Evolutionary conservation across 2,888 invertebrate genomes (phyloP), one percentile per base, ranked within the genome.

Genomic region (Cactoblastis cactorum): DNA sequence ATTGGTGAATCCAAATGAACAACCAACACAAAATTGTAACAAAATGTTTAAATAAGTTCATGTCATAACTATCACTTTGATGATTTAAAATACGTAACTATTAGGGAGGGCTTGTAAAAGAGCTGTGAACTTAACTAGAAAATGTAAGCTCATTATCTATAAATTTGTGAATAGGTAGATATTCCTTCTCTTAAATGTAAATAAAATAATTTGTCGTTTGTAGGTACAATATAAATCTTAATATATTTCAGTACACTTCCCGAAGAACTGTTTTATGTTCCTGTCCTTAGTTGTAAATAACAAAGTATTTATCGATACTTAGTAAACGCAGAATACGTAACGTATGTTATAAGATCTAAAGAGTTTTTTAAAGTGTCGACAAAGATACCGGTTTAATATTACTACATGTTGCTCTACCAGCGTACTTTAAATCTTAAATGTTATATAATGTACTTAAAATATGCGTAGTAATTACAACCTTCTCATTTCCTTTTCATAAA

Each of bases 211-310:
- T 76, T 71, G 69, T 74, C 72, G 70, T 69, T 67, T 80, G 74
- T 73, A 75, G 71, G 58, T 78, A 77, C 69, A 72, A 71, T 78
- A 70, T 79, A 83, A 81, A 81, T 72, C 81, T 80, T 89, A 88
- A 87, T 87, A 88, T 88, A 87, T 86, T 77, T 83, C 80, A 79
- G 66, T 75, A 78, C 71, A 77, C 79, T 80, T 83, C 79, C 78
- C 73, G 80, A 86, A 74, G 80, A 81, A 85, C 86, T 86, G 83
- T 84, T 83, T 86, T 88, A 83, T 87, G 89, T 89, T 89, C 89
- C 86, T 88, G 83, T 76, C 72, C 65, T 82, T 87, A 86, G 84
- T 80, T 87, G 84, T 88, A 86, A 79, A 87, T 87, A 86, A 77
- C 68, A 75, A 81, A 71, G 69, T 80, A 80, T 78, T 75, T 77